phyloP scores from a whole-genome alignment of 1,140 invertebrate species.

The Cotesia vestalis region DNA sequence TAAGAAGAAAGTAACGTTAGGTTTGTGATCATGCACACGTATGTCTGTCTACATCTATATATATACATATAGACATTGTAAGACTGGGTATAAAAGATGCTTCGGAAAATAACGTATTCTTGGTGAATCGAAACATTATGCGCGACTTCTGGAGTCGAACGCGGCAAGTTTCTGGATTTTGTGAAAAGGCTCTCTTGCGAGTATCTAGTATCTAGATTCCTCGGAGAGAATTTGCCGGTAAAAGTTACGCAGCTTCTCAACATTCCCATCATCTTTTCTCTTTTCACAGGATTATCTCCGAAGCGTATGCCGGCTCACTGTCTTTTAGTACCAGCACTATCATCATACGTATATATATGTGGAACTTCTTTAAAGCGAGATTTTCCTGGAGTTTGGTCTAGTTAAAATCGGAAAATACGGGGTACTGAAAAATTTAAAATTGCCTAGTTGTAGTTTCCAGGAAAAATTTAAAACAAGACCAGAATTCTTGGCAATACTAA shows the following conservation, averaged over 20 bases:
- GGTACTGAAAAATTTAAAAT: not conserved
- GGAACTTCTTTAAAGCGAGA: not conserved
- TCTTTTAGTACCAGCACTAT: too few species aligned
- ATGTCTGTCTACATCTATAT: not conserved
- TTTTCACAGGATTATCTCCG: not conserved
- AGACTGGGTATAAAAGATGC: not conserved
- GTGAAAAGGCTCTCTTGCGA: conserved; percentile 17
- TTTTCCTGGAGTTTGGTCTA: not conserved
- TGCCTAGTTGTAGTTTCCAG: not conserved
- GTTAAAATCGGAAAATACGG: too few species aligned
- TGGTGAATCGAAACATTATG: conserved; percentile 35
- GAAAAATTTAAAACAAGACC: conserved; percentile 4
- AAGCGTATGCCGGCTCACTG: too few species aligned
- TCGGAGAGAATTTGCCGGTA: not conserved
- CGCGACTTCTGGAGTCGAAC: conserved; percentile 3
- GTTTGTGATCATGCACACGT: conserved; percentile 19
- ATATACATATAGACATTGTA: not conserved
- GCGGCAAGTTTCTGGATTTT: conserved; percentile 18
- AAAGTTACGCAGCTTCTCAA: conserved; percentile 13
- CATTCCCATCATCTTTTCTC: conserved; percentile 5
- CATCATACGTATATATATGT: conserved; percentile 13
- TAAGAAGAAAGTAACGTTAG: conserved; percentile 1
- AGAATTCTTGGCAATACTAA: conserved; percentile 20
- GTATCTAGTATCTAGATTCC: not conserved
- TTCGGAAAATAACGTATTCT: conserved; percentile 29